Evolutionary conservation across 2,888 invertebrate genomes (phyloP).

Genomic region (Argyresthia goedartella): DNA sequence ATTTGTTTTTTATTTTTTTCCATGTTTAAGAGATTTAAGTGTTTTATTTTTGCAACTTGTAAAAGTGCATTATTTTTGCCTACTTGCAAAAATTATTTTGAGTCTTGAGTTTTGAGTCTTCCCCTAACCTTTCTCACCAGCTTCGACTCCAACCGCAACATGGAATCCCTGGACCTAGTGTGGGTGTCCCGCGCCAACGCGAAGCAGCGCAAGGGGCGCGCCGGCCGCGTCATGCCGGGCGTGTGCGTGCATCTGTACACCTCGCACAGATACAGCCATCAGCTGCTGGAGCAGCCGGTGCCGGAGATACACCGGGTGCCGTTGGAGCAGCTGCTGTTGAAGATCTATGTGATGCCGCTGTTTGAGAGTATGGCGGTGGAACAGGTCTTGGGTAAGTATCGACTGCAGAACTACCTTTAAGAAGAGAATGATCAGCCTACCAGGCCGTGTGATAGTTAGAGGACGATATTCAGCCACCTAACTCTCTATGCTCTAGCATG

Average conservation of each 20-base stretch:
- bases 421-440: too few relatives aligned
- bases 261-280: slow-evolving; percentile 74
- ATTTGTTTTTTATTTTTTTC: too few relatives aligned
- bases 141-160: slow-evolving; percentile 85
- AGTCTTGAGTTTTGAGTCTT: too few relatives aligned
- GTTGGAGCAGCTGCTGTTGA: slow-evolving; percentile 83
- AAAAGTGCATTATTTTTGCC: too few relatives aligned
- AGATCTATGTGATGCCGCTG: slow-evolving; percentile 77
- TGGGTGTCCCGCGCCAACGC: slow-evolving; percentile 95
- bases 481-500: too few relatives aligned
- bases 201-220: slow-evolving; percentile 81
- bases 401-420: too few relatives aligned
- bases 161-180: slow-evolving; percentile 87
- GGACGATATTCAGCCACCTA: too few relatives aligned
- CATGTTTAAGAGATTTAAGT: too few relatives aligned
- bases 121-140: slow-evolving; percentile 39
- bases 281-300: slow-evolving; percentile 80
- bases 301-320: slow-evolving; percentile 94
- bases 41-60: too few relatives aligned
- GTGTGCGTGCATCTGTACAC: slow-evolving; percentile 91
- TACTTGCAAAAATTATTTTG: too few relatives aligned
- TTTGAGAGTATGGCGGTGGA: slow-evolving; percentile 60
- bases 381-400: slow-evolving; percentile 58
- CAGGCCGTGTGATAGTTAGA: too few relatives aligned
- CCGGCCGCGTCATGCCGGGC: slow-evolving; percentile 92